phyloP scores from a whole-genome alignment of 2,113 vertebrate genomes.

The Lamprologus lemairii region DNA sequence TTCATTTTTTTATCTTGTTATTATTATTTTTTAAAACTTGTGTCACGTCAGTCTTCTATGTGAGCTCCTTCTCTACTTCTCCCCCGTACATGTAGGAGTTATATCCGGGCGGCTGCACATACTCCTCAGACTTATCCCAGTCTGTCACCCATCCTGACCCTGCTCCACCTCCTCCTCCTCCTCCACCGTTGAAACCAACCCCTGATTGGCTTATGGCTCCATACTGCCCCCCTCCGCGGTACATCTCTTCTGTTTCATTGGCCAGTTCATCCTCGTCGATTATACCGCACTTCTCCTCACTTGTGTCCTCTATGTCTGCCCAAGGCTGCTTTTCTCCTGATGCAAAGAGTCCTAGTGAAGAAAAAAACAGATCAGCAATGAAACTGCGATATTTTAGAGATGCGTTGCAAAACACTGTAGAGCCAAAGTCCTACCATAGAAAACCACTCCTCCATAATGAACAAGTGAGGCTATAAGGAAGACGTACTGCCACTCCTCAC shows the following conservation, averaged over 20 bases:
- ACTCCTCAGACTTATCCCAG: conserved; percentile 96
- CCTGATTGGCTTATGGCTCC: conserved; percentile 80
- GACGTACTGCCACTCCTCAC: conserved; percentile 88
- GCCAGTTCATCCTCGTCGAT: conserved; percentile 95
- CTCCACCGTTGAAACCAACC: conserved; percentile 62
- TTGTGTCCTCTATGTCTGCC: conserved; percentile 95
- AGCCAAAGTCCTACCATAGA: conserved; percentile 64
- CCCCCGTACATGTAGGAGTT: conserved; percentile 81
- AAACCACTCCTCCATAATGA: conserved; percentile 77
- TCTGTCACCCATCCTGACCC: conserved; percentile 84
- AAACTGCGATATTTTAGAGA: background rate
- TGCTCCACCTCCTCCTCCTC: conserved; percentile 46
- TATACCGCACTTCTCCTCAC: conserved; percentile 96
- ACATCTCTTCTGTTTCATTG: conserved; percentile 92
- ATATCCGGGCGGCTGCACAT: conserved; percentile 86
- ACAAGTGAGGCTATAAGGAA: conserved; percentile 87
- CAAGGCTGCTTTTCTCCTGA: conserved; percentile 96
- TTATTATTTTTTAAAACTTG: background rate
- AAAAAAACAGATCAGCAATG: background rate
- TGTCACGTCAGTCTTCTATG: conserved; percentile 29
- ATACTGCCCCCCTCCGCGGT: conserved; percentile 85
- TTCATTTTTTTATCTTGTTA: background rate
- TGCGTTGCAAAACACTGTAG: background rate
- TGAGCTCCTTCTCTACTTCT: conserved; percentile 71
- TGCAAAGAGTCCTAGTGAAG: conserved; percentile 83